A percentile compares a stretch with the other conserved stretches of the same genome.
phyloP scores from a whole-genome alignment of 2,888 invertebrate species.

The Drosophila phalerata region DNA sequence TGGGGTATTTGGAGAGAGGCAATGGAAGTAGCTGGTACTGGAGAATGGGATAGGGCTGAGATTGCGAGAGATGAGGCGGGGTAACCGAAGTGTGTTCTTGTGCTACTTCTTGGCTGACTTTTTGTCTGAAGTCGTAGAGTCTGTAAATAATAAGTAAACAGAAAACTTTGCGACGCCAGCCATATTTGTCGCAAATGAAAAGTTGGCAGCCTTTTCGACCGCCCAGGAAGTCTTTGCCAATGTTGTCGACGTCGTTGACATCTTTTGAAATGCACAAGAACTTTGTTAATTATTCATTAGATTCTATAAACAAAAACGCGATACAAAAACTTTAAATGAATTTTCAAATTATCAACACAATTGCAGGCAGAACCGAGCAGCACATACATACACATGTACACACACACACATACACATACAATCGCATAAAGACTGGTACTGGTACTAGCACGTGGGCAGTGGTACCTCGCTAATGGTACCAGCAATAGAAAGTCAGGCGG shows the following conservation, averaged over 20 bases:
- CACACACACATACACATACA: slow-evolving; percentile 24
- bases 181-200: slow-evolving; percentile 80
- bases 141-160: slow-evolving; percentile 79
- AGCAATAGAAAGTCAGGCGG: slow-evolving; percentile 12
- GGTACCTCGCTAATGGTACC: slow-evolving; percentile 51
- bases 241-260: slow-evolving; percentile 61
- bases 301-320: slow-evolving; percentile 83
- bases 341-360: slow-evolving; percentile 83
- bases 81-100: slow-evolving; percentile 21
- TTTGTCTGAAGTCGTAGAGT: slow-evolving; percentile 63
- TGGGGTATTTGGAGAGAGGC: slow-evolving; percentile 8
- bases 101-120: slow-evolving; percentile 48
- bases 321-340: slow-evolving; percentile 83
- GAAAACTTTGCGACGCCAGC: slow-evolving; percentile 73
- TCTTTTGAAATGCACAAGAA: slow-evolving; percentile 79
- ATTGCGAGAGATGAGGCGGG: not conserved
- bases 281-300: slow-evolving; percentile 82
- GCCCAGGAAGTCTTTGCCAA: slow-evolving; percentile 59
- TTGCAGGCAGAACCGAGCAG: slow-evolving; percentile 76
- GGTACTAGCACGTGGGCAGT: slow-evolving; percentile 51
- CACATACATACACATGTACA: slow-evolving; percentile 18
- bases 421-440: not conserved
- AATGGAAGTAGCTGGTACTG: too few relatives aligned
- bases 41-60: too few relatives aligned
- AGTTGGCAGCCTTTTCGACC: slow-evolving; percentile 70